These are phyloP conservation scores for Dysmachus trigonus DNA, from an alignment of 2,888 invertebrate species.

Conservation along the genomic window DNA sequence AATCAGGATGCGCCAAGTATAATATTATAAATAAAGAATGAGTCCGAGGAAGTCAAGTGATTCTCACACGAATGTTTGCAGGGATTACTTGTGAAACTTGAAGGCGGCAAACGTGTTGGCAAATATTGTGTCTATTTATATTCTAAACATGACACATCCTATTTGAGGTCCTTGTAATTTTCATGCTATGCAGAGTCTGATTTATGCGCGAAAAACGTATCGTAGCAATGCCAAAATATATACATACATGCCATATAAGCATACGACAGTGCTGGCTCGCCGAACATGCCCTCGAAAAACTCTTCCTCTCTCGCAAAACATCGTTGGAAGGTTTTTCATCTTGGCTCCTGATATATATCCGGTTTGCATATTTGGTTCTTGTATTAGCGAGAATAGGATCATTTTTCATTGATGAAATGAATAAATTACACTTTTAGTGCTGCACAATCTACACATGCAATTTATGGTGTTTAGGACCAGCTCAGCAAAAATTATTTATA, in stretches of 20 bases:
- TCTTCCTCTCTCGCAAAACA: background rate
- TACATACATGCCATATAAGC: background rate
- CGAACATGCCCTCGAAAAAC: background rate
- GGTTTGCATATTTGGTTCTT: slow-evolving; percentile 15
- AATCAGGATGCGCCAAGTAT: background rate
- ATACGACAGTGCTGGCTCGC: background rate
- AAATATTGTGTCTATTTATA: slow-evolving; percentile 32
- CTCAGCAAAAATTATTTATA: background rate
- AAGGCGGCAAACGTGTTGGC: slow-evolving; percentile 6
- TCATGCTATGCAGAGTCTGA: slow-evolving; percentile 34
- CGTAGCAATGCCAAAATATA: slow-evolving; percentile 14
- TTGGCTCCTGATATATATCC: background rate
- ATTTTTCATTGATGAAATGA: slow-evolving; percentile 28
- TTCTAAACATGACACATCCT: slow-evolving; percentile 38
- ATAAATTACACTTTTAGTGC: slow-evolving; percentile 30
- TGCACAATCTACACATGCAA: background rate
- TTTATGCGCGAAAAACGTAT: slow-evolving; percentile 30
- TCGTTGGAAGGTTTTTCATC: slow-evolving; percentile 3
- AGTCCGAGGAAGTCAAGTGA: background rate
- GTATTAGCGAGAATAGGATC: slow-evolving; percentile 22
- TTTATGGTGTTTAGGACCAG: background rate
- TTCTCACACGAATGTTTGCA: background rate
- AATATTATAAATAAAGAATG: background rate
- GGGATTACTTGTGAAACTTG: background rate
- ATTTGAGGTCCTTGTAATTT: slow-evolving; percentile 33